These are phyloP conservation scores for Clarias magur DNA, from an alignment of 2,113 vertebrate species.

Conservation along the genomic window DNA sequence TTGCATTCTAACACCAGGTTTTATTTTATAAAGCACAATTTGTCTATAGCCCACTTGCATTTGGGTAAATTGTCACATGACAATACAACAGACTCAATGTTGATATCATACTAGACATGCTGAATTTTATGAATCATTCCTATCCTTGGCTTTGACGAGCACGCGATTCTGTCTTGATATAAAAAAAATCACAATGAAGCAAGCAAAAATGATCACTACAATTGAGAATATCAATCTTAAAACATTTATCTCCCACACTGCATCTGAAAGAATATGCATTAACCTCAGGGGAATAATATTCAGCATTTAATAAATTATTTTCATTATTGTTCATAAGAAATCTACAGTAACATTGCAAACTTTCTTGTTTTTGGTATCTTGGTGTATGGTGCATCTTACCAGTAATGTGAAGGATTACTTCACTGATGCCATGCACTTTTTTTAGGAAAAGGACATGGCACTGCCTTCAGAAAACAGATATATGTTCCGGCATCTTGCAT, in stretches of 20 bases:
- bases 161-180: background rate
- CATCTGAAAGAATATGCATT: background rate
- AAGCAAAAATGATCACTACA: slow-evolving; percentile 3
- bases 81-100: background rate
- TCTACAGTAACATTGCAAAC: no score
- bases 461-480: slow-evolving; percentile 36
- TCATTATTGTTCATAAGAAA: no score
- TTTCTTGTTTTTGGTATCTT: background rate
- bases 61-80: background rate
- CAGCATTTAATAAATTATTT: no score
- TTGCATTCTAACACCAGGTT: no score
- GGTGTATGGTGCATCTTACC: background rate
- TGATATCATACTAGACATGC: background rate
- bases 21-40: no score
- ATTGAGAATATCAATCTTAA: background rate
- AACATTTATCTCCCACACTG: background rate
- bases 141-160: background rate
- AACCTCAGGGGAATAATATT: background rate
- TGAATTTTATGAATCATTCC: background rate
- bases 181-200: slow-evolving; percentile 3
- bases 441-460: background rate
- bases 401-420: slow-evolving; percentile 37
- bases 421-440: slow-evolving; percentile 43
- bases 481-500: slow-evolving; percentile 41
- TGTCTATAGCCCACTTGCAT: no score